phyloP scores from a whole-genome alignment of 1,140 invertebrate species.

The Hylaeus anthracinus region DNA sequence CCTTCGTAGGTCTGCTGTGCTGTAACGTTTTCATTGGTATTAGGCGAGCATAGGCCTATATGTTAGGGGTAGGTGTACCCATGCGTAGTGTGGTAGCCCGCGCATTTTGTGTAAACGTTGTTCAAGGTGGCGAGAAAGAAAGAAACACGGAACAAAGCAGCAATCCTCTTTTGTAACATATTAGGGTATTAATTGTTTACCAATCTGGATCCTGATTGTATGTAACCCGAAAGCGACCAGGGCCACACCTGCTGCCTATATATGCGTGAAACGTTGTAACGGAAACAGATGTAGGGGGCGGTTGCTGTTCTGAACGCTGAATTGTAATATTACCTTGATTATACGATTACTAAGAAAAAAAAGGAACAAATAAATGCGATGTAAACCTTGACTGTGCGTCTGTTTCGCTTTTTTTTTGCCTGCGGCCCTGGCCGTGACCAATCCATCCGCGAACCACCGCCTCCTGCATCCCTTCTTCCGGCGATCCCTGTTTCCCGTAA shows the following conservation, averaged over 20 bases:
- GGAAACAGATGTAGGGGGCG: constrained; percentile 63
- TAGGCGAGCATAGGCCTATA: constrained; percentile 62
- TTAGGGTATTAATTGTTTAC: constrained; percentile 75
- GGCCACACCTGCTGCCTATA: constrained; percentile 73
- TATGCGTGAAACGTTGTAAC: constrained; percentile 44
- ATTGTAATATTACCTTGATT: constrained; percentile 80
- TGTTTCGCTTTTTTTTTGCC: constrained; percentile 43
- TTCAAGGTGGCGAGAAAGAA: constrained; percentile 19
- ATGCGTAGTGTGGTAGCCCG: constrained; percentile 70
- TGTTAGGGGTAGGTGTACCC: constrained; percentile 59
- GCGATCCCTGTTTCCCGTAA: constrained; percentile 19
- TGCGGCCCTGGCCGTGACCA: constrained; percentile 46
- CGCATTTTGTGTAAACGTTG: constrained; percentile 73
- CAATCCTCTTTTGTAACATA: constrained; percentile 78
- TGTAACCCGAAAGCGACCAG: constrained; percentile 75
- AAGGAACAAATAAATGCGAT: constrained; percentile 77
- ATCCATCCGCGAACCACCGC: constrained; percentile 23
- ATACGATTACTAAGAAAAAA: constrained; percentile 80
- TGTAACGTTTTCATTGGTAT: constrained; percentile 49
- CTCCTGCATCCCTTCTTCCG: constrained; percentile 8
- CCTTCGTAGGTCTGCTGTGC: constrained; percentile 49
- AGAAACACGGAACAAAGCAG: constrained; percentile 41
- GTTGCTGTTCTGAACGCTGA: constrained; percentile 76
- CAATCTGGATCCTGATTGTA: constrained; percentile 71
- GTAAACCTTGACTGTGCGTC: constrained; percentile 65